Conservation (phyloP, 64 coral and sea anemone genomes). For the Montipora capricornis region DNA sequence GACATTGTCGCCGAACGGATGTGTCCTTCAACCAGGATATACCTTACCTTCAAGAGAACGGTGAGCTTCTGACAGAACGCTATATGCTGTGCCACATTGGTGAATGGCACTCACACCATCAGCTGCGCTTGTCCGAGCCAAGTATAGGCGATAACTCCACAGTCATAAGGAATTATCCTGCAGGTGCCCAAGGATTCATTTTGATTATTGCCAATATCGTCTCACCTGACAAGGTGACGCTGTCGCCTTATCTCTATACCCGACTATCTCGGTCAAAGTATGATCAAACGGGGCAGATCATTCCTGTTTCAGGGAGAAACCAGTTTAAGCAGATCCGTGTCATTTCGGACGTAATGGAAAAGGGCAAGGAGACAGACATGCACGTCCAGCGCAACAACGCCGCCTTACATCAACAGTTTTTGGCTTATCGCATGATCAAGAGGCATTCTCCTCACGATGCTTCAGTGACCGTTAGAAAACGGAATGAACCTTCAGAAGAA, state of each 20-base stretch:
- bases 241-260: conserved; percentile 66
- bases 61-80: conserved; percentile 21
- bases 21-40: conserved; percentile 62
- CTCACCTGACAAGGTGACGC: neutral
- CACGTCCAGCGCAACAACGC: neutral
- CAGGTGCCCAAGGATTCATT: conserved; percentile 51
- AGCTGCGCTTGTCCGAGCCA: conserved; percentile 50
- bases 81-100: conserved; percentile 72
- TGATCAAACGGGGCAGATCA: conserved; percentile 16
- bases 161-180: conserved; percentile 54
- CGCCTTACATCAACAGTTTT: neutral
- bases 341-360: neutral
- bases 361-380: neutral
- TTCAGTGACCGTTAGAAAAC: neutral
- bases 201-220: conserved; percentile 77
- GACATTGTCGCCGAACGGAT: conserved; percentile 3
- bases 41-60: conserved; percentile 27
- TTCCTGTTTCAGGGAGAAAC: neutral
- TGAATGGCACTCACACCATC: conserved; percentile 73
- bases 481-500: neutral
- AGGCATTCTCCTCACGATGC: neutral
- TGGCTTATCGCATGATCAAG: neutral
- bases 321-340: neutral
- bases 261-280: neutral
- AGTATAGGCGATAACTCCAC: conserved; percentile 63